phyloP scores from a whole-genome alignment of 2,797 vertebrate species.

The Myotis myotis region DNA sequence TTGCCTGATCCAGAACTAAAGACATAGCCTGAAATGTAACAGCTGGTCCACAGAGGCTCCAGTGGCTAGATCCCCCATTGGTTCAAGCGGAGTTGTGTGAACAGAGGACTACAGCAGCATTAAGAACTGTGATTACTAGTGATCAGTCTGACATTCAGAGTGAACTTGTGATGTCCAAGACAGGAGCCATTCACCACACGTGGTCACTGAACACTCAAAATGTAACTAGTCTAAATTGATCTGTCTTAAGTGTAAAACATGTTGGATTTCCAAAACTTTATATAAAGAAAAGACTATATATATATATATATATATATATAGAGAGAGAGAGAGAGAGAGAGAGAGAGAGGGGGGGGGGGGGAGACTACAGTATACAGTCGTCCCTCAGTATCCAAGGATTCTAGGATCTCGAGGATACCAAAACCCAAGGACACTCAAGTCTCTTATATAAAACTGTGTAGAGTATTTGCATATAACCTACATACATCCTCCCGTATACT shows the following conservation, averaged over 20 bases:
- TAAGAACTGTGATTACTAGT: background rate
- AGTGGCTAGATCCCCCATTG: background rate
- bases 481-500: background rate
- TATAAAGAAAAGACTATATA: background rate
- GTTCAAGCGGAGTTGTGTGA: too few relatives aligned
- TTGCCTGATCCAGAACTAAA: background rate
- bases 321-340: too few relatives aligned
- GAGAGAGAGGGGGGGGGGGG: background rate
- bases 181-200: background rate
- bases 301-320: too few relatives aligned
- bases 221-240: background rate
- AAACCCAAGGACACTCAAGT: background rate
- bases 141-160: too few relatives aligned
- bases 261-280: background rate
- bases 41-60: fast-evolving
- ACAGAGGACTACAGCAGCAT: fast-evolving
- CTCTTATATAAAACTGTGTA: background rate
- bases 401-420: background rate
- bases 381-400: background rate
- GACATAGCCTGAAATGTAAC: background rate
- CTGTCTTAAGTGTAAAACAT: background rate
- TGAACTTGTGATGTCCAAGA: background rate
- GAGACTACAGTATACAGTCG: background rate
- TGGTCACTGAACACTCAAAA: background rate
- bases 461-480: background rate